Conservation (phyloP, 2,797 vertebrate species). For the Coendou prehensilis region DNA sequence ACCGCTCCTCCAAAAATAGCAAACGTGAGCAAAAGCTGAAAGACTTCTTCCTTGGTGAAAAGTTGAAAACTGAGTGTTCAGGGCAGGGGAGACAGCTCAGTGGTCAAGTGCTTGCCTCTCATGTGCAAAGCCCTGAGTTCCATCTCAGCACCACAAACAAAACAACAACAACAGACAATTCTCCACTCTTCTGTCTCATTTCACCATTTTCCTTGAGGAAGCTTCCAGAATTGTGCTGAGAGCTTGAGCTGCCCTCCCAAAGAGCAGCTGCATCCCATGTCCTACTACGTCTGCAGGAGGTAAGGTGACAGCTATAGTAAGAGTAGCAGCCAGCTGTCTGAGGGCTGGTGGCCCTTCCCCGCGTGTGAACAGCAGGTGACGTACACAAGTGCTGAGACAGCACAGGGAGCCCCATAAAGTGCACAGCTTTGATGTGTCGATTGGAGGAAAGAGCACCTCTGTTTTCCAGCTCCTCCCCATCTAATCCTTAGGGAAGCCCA, state of each 20-base stretch:
- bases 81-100: background rate
- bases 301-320: background rate
- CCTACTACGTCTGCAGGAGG: no score
- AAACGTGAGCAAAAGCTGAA: background rate
- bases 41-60: background rate
- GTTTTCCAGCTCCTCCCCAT: slow-evolving; percentile 14
- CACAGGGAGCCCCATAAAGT: background rate
- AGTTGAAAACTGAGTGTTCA: fast-evolving
- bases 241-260: background rate
- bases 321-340: background rate
- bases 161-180: background rate
- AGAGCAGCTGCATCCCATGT: background rate
- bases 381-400: background rate
- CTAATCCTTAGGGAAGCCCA: background rate
- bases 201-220: background rate
- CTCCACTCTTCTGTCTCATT: background rate
- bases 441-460: background rate
- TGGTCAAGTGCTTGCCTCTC: background rate
- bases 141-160: background rate
- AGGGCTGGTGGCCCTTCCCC: background rate
- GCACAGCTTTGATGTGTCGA: background rate
- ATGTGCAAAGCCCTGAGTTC: background rate
- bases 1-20: background rate
- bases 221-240: background rate
- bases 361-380: background rate